Conservation (phyloP, 2,113 vertebrate species). For the Thunnus thynnus region DNA sequence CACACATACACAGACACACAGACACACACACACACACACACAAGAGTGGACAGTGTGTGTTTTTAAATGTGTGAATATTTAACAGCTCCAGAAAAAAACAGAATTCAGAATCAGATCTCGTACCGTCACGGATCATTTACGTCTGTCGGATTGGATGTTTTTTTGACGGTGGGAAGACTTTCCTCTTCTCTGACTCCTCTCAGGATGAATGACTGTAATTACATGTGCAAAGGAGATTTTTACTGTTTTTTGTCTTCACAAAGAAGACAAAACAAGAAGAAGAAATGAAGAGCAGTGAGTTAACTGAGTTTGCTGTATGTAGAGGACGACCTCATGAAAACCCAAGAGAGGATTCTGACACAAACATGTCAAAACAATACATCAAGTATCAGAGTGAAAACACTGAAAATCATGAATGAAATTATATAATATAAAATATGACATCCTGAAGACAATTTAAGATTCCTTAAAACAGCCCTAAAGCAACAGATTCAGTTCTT, state of each 20-base stretch:
- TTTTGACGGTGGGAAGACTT: background rate
- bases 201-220: slow-evolving; percentile 14
- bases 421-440: too few species aligned
- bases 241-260: background rate
- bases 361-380: too few species aligned
- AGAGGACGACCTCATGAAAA: too few species aligned
- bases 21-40: background rate
- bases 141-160: background rate
- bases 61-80: background rate
- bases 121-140: background rate
- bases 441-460: too few species aligned
- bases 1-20: background rate
- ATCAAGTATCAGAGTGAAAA: too few species aligned
- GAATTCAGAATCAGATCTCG: slow-evolving; percentile 1
- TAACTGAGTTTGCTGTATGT: too few species aligned
- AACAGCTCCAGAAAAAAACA: background rate
- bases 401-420: too few species aligned
- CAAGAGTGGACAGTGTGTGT: slow-evolving; percentile 2
- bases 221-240: background rate
- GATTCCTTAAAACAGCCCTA: too few species aligned
- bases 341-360: too few species aligned
- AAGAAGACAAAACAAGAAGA: too few species aligned
- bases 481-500: too few species aligned
- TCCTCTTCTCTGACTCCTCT: background rate
- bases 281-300: too few species aligned